A percentile compares a stretch with the other conserved stretches of the same genome.
Evolutionary conservation across 2,797 vertebrate species (phyloP).

Genomic region (Parauchenoglanis ngamensis): DNA sequence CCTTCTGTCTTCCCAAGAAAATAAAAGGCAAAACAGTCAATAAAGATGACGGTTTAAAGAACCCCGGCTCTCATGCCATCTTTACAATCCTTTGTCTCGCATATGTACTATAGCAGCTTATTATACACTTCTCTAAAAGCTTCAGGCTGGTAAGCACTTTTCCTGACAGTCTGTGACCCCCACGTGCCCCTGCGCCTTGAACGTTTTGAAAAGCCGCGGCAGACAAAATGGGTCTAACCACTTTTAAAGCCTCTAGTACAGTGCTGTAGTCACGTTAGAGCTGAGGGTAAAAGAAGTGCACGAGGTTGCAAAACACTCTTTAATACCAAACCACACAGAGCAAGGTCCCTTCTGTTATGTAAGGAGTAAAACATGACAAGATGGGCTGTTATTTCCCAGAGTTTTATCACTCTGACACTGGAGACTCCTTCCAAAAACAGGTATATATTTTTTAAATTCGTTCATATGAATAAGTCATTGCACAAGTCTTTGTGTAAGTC

Average conservation of each 20-base stretch:
- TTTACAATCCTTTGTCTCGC: background rate
- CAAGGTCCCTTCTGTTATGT: background rate
- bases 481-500: background rate
- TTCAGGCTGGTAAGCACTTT: background rate
- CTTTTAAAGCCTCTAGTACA: background rate
- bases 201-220: conserved; percentile 14
- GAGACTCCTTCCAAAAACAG: background rate
- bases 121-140: background rate
- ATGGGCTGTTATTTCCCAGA: background rate
- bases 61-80: background rate
- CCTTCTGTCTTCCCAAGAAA: conserved; percentile 34
- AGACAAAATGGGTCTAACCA: background rate
- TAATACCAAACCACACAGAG: background rate
- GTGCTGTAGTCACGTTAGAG: conserved; percentile 31
- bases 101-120: background rate
- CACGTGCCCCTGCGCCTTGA: background rate
- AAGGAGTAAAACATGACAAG: background rate
- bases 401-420: background rate
- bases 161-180: conserved; percentile 1
- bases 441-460: background rate
- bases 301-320: conserved; percentile 34
- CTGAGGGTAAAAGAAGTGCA: conserved; percentile 5
- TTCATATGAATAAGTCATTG: background rate
- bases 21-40: conserved; percentile 25
- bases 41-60: conserved; percentile 7